phyloP scores from a whole-genome alignment of 2,888 invertebrate genomes.

The Plutella xylostella region DNA sequence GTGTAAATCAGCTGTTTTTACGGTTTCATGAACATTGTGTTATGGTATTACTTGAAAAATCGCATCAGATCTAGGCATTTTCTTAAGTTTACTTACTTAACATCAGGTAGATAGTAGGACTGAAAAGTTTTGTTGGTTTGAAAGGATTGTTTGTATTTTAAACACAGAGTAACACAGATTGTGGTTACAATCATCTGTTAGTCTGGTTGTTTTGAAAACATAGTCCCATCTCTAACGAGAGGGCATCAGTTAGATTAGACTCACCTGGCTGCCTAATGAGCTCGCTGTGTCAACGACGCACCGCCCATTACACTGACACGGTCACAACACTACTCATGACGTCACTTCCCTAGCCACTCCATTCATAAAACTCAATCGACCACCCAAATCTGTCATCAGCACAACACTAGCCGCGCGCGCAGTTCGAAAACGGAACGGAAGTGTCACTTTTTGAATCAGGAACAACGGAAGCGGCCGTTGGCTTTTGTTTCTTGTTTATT shows the following conservation, averaged over 20 bases:
- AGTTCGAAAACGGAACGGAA: constrained; percentile 14
- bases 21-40: no score
- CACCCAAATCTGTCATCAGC: constrained; percentile 29
- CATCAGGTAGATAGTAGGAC: no score
- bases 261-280: constrained; percentile 65
- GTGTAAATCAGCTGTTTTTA: no score
- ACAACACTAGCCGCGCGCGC: no score
- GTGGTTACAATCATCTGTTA: no score
- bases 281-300: constrained; percentile 58
- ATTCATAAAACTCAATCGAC: constrained; percentile 51
- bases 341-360: constrained; percentile 62
- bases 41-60: no score
- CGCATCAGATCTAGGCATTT: no score
- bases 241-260: constrained; percentile 23
- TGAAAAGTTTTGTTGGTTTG: no score
- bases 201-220: background rate
- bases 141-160: no score
- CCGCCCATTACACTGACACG: constrained; percentile 42
- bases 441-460: constrained; percentile 14
- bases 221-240: background rate
- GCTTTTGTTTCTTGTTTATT: constrained; percentile 20
- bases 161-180: no score
- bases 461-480: no score
- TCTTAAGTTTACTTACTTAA: no score
- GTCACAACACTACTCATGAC: constrained; percentile 65